phyloP scores from a whole-genome alignment of 2,888 invertebrate genomes.

The Diarsia rubi region DNA sequence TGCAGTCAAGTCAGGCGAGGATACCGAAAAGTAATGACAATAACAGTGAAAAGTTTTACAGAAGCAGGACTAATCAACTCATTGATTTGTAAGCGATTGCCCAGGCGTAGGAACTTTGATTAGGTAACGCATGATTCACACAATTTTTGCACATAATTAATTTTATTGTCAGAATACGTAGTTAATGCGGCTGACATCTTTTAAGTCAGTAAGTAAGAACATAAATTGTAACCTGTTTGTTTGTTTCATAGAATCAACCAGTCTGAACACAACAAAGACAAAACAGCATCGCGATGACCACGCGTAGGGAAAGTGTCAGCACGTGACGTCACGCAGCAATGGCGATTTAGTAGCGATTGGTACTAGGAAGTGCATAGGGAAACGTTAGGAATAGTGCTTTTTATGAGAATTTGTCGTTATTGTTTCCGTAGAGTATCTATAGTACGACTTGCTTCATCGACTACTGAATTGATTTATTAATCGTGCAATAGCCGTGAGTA shows the following conservation, averaged over 20 bases:
- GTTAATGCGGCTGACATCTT: background rate
- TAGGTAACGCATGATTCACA: background rate
- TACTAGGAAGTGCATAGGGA: constrained; percentile 42
- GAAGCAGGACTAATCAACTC: background rate
- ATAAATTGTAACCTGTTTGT: too few relatives aligned
- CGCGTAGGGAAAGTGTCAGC: constrained; percentile 57
- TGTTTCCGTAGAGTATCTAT: constrained; percentile 14
- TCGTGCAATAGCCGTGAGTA: background rate
- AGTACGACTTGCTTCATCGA: background rate
- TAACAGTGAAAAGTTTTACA: background rate
- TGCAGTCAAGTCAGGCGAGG: background rate
- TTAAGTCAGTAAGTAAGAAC: background rate
- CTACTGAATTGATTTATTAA: background rate
- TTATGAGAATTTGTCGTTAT: constrained; percentile 10
- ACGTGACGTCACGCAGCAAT: constrained; percentile 39
- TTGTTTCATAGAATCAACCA: too few relatives aligned
- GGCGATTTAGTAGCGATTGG: constrained; percentile 33
- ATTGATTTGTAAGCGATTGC: background rate
- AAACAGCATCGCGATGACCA: constrained; percentile 2
- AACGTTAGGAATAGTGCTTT: constrained; percentile 27
- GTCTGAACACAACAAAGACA: constrained; percentile 34
- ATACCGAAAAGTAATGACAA: background rate
- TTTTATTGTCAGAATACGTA: background rate
- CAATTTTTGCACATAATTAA: too few relatives aligned
- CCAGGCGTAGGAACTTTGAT: background rate